Percentiles rank a stretch among this genome's conserved stretches.
Conservation (phyloP, 2,888 invertebrate genomes). For the Ptilodon capucinus region DNA sequence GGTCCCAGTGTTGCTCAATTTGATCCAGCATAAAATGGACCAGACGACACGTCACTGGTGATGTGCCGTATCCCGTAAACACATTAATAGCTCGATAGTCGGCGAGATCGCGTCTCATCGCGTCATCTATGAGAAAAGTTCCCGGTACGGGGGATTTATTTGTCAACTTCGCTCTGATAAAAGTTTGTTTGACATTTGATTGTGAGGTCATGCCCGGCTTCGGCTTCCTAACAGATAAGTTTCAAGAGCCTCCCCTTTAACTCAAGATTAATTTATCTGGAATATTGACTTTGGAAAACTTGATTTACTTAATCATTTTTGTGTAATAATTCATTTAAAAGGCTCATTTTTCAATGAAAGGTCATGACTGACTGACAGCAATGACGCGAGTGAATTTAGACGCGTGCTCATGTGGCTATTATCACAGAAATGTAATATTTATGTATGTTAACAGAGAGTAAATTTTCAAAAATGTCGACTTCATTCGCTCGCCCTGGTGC, state of each 20-base stretch:
- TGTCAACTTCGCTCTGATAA: constrained; percentile 78
- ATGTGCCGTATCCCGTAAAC: constrained; percentile 20
- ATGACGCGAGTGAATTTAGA: no score
- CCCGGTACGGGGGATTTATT: constrained; percentile 68
- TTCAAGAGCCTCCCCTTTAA: constrained; percentile 48
- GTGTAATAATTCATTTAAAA: no score
- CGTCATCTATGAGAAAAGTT: constrained; percentile 72
- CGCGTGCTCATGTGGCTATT: no score
- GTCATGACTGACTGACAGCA: no score
- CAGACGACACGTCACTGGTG: background rate
- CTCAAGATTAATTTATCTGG: constrained; percentile 58
- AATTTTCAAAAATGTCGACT: no score
- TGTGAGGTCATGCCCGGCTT: constrained; percentile 67
- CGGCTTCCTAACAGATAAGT: constrained; percentile 57
- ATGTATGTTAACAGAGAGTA: no score
- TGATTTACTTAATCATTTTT: constrained; percentile 41
- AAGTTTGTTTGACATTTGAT: constrained; percentile 79
- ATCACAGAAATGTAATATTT: no score
- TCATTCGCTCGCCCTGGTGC: no score
- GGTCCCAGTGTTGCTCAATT: background rate
- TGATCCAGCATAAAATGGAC: background rate
- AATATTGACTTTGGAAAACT: constrained; percentile 41
- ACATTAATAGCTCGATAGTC: constrained; percentile 39
- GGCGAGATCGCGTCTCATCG: constrained; percentile 52
- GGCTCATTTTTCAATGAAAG: no score